Percentiles rank a stretch among this genome's conserved stretches.
Evolutionary conservation across 2,113 vertebrate genomes (phyloP).

Genomic region (Hippoglossus stenolepis): DNA sequence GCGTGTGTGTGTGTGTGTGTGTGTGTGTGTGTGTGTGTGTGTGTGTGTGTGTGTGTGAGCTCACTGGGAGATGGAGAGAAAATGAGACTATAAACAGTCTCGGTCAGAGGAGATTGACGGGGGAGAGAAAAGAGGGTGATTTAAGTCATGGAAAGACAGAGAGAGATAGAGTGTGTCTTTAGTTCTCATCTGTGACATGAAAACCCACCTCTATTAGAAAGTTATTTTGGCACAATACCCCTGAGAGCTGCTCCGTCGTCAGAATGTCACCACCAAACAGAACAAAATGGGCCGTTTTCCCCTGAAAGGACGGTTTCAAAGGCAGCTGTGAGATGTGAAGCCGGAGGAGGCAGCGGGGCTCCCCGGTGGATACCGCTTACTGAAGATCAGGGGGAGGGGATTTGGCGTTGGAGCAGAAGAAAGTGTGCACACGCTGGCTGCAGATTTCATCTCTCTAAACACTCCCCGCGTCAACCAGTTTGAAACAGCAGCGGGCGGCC

Average conservation of each 20-base stretch:
- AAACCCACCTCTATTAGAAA: constrained; percentile 41
- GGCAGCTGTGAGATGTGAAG: constrained; percentile 47
- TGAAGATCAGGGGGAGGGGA: constrained; percentile 25
- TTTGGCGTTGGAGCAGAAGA: constrained; percentile 6
- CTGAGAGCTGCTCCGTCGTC: constrained; percentile 35
- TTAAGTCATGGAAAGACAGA: constrained; percentile 11
- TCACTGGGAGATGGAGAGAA: background rate
- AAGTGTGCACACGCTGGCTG: background rate
- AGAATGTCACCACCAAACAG: constrained; percentile 54
- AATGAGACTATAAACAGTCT: constrained; percentile 14
- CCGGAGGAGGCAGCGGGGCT: constrained; percentile 42
- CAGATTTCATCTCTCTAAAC: constrained; percentile 49
- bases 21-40: constrained; percentile 3
- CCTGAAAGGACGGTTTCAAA: constrained; percentile 57
- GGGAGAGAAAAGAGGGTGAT: constrained; percentile 1
- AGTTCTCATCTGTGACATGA: constrained; percentile 20
- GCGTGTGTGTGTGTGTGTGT: constrained; percentile 9
- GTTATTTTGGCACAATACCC: constrained; percentile 44
- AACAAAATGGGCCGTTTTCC: constrained; percentile 61
- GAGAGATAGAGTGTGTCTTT: constrained; percentile 9
- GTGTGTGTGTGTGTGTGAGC: background rate
- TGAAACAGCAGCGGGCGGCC: constrained; percentile 49
- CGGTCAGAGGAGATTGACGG: constrained; percentile 8
- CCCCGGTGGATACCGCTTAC: constrained; percentile 44
- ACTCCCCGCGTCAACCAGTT: constrained; percentile 37